phyloP scores from a whole-genome alignment of 2,888 invertebrate species.

The Hirtodrosophila histrioides region DNA sequence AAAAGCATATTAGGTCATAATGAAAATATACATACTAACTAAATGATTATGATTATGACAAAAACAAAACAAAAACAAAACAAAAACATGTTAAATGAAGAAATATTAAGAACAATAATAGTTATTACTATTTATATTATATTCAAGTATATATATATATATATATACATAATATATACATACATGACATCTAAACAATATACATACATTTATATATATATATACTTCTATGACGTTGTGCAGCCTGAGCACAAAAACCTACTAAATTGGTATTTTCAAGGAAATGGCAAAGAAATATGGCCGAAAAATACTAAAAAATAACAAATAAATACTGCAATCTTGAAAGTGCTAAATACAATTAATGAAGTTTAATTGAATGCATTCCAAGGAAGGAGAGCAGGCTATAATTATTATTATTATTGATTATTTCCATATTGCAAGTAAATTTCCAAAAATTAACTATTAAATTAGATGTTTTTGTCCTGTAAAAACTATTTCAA shows the following conservation, averaged over 20 bases:
- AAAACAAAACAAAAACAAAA: slow-evolving; percentile 59
- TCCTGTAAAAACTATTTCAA: slow-evolving; percentile 82
- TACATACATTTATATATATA: slow-evolving; percentile 58
- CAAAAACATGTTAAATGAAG: slow-evolving; percentile 70
- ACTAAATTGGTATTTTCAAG: slow-evolving; percentile 61
- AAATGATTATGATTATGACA: slow-evolving; percentile 58
- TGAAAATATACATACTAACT: slow-evolving; percentile 72
- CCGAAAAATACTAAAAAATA: not conserved
- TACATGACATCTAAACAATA: slow-evolving; percentile 58
- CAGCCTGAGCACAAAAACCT: slow-evolving; percentile 60
- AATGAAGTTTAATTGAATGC: slow-evolving; percentile 33
- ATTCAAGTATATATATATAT: slow-evolving; percentile 73
- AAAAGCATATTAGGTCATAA: slow-evolving; percentile 70
- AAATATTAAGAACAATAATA: slow-evolving; percentile 85
- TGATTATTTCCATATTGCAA: slow-evolving; percentile 73
- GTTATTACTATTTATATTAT: slow-evolving; percentile 84
- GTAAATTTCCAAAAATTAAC: slow-evolving; percentile 52
- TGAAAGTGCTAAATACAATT: slow-evolving; percentile 34
- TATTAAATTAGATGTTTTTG: slow-evolving; percentile 83
- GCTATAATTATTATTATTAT: slow-evolving; percentile 57
- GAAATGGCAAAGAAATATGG: slow-evolving; percentile 6
- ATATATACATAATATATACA: slow-evolving; percentile 7
- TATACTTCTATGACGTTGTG: slow-evolving; percentile 66
- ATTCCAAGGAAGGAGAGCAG: slow-evolving; percentile 29
- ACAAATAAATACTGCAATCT: slow-evolving; percentile 29